Evolutionary conservation across 2,888 invertebrate species (phyloP).

Genomic region (Hofmannophila pseudospretella): DNA sequence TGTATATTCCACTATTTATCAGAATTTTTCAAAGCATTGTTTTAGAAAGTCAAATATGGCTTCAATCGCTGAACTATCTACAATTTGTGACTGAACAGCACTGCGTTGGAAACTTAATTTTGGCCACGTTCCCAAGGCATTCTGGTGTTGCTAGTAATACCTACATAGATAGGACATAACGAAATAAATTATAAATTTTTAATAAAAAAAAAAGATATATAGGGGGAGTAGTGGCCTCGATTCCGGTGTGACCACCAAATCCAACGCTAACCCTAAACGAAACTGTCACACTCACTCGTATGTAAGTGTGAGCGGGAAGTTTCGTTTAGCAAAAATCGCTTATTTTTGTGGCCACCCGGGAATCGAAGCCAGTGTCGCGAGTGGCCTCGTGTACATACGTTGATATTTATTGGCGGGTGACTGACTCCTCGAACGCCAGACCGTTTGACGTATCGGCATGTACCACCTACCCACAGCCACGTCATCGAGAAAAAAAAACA

Average conservation of each 20-base stretch:
- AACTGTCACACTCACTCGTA: no score
- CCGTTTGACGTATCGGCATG: constrained; percentile 40
- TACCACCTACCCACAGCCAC: neutral
- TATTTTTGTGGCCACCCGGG: no score
- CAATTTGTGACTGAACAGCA: neutral
- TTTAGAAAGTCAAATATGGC: neutral
- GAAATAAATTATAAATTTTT: constrained; percentile 75
- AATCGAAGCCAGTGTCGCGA: no score
- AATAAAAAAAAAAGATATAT: constrained; percentile 57
- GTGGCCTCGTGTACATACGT: constrained; percentile 71
- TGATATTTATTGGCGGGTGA: constrained; percentile 72
- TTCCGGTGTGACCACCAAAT: no score
- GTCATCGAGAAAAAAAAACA: no score
- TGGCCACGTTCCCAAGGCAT: constrained; percentile 5
- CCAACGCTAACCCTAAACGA: no score
- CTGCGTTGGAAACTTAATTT: constrained; percentile 1
- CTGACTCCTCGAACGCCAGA: constrained; percentile 62
- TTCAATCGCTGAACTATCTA: neutral
- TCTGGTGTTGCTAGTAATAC: constrained; percentile 36
- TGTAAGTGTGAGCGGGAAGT: no score
- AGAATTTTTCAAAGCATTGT: no score
- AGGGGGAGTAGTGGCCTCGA: constrained; percentile 36
- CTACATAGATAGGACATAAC: constrained; percentile 75
- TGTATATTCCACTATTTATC: no score
- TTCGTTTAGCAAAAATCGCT: no score